Base-by-base conservation (phyloP, 2,797 vertebrate species). In the Brachyalestes nurse region DNA sequence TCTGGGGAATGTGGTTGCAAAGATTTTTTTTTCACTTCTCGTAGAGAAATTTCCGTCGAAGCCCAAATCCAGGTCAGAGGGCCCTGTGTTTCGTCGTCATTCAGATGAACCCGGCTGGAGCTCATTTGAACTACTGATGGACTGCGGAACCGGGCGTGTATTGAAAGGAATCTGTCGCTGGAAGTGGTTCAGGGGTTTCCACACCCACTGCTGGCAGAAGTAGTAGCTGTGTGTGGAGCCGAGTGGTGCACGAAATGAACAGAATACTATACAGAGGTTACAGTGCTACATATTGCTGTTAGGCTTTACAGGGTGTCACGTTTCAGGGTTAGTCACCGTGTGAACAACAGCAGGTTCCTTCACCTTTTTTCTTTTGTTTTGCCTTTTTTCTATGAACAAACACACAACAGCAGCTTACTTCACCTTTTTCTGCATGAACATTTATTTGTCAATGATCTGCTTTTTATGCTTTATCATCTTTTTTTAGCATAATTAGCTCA, bases 1-100 rank as follows among this genome's bases (percentile, higher is more conserved):
- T 62, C n/a, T 49, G 72, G 51, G 40, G 28, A 77, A 57, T 67
- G 62, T 55, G 75, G 47, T 64, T 47, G 47, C 74, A 51, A 76
- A 51, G 62, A 40, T 55, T 47, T 75, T 23, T 75, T 38, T 45
- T 45, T 60, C 28, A 61, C 74, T 53, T 65, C 14, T 53, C 64
- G 4, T 34, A 61, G 34, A 6, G 42, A 28, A 19, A 74, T 12
- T 8, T 61, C 66, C 21, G 38, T 73, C 14, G 58, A 55, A 57
- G 71, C 64, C 34, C 51, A 66, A 77, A 69, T 51, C 19, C 16
- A 72, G 61, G n/a, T 58, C 55, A 71, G 12, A 71, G 40, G 38
- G 16, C 23, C 14, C n/a, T 14, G 14, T 53, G 45, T 51, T 65
- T 65, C 10, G 23, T 64, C 57, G 74, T 47, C 5, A 40, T 65